A percentile compares a stretch with the other conserved stretches of the same genome.
Evolutionary conservation across 2,797 vertebrate species (phyloP).

Genomic region (Phoeniculus purpureus): DNA sequence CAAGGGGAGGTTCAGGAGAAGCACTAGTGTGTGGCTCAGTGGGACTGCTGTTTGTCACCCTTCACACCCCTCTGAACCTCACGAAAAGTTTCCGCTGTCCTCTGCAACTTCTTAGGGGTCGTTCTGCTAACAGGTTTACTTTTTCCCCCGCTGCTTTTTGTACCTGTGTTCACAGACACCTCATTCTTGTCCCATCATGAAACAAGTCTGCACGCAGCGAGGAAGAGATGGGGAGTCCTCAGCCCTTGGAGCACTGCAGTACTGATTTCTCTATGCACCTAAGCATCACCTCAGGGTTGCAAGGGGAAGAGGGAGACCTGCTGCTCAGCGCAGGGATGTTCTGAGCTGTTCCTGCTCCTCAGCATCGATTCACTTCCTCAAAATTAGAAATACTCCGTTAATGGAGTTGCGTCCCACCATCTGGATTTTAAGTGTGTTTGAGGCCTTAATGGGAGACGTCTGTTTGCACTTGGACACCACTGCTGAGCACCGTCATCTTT

Average conservation of each 20-base stretch:
- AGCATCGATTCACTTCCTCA: not conserved
- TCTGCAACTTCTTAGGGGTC: not conserved
- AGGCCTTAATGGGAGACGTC: not conserved
- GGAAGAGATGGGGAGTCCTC: not conserved
- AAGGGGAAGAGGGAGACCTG: not conserved
- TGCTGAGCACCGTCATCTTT: not conserved
- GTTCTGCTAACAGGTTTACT: accelerated
- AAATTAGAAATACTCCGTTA: accelerated
- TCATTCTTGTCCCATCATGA: not conserved
- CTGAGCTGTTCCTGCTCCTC: not conserved
- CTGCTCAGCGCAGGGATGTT: not conserved
- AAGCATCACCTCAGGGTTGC: not conserved
- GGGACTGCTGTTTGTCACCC: not conserved
- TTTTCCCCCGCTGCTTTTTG: not conserved
- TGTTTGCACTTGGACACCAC: accelerated
- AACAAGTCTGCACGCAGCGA: not conserved
- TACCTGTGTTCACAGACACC: not conserved
- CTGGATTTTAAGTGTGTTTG: not conserved
- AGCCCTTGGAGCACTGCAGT: not conserved
- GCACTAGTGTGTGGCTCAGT: not conserved
- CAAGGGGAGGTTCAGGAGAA: not conserved
- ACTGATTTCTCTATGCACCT: not conserved
- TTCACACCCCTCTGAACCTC: not conserved
- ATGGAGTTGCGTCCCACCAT: not conserved
- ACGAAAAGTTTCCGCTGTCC: not conserved